A percentile compares a stretch with the other conserved stretches of the same genome.
phyloP scores from a whole-genome alignment of 2,113 vertebrate species.

The Charadrius vociferus region DNA sequence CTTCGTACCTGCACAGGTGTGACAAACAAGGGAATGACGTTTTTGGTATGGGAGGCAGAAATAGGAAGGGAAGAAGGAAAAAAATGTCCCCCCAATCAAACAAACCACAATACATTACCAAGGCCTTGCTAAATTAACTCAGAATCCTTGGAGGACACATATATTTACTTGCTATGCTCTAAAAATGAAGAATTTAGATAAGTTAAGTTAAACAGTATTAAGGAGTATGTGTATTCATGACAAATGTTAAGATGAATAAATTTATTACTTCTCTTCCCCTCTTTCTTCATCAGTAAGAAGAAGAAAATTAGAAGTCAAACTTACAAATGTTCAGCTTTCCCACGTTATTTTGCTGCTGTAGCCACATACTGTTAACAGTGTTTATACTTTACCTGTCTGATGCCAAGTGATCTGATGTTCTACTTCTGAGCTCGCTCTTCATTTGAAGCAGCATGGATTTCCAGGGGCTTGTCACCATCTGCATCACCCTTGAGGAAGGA shows the following conservation, averaged over 20 bases:
- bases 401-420: not conserved
- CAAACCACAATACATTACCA: not conserved
- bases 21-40: not conserved
- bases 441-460: conserved; percentile 9
- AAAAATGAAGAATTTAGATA: not conserved
- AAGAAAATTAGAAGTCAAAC: not conserved
- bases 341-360: not conserved
- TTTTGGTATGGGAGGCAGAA: not conserved
- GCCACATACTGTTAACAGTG: not conserved
- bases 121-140: not conserved
- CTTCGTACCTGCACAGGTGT: not conserved
- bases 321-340: not conserved
- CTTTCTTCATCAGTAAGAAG: not conserved
- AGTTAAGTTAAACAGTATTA: not conserved
- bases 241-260: not conserved
- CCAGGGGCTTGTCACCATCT: conserved; percentile 42
- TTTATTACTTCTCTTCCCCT: not conserved
- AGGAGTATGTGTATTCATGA: not conserved
- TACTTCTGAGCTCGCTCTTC: conserved; percentile 64
- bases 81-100: not conserved
- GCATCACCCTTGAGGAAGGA: conserved; percentile 22
- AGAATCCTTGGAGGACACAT: not conserved
- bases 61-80: not conserved
- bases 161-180: not conserved
- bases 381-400: conserved; percentile 73